Percentiles rank a stretch among this genome's conserved stretches.
phyloP scores from a whole-genome alignment of 2,797 vertebrate genomes.

The Sebastes itinus region DNA sequence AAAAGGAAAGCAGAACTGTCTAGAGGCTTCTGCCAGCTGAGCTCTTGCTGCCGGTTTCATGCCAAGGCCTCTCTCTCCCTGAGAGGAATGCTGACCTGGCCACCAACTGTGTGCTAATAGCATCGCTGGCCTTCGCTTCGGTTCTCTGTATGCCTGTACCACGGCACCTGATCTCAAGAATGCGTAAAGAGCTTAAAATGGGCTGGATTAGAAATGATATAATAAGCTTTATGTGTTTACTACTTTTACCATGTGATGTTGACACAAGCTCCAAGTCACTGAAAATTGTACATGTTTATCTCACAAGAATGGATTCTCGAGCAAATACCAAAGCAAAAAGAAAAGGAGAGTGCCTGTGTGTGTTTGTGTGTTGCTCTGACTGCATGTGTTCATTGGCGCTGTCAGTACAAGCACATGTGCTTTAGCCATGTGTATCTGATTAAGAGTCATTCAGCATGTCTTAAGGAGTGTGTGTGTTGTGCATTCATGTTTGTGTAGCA shows the following conservation, averaged over 20 bases:
- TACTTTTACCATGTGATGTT: conserved; percentile 39
- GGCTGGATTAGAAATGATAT: conserved; percentile 64
- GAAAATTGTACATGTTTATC: neutral
- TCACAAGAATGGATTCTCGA: neutral
- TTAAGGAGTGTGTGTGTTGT: conserved; percentile 1
- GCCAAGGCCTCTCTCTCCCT: conserved; percentile 26
- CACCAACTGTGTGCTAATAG: conserved; percentile 47
- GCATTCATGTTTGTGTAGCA: neutral
- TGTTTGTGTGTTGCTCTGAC: neutral
- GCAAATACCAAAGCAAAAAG: neutral
- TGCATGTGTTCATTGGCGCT: conserved; percentile 3
- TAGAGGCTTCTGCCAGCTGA: conserved; percentile 21
- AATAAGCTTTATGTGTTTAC: conserved; percentile 51
- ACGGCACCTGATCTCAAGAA: conserved; percentile 58
- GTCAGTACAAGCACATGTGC: conserved; percentile 9
- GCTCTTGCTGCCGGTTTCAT: conserved; percentile 23
- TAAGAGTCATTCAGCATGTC: conserved; percentile 33
- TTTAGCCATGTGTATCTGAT: conserved; percentile 37
- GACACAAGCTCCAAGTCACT: neutral
- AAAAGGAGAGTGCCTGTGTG: neutral
- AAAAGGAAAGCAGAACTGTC: conserved; percentile 21
- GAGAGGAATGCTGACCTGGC: conserved; percentile 41
- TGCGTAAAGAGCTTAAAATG: conserved; percentile 66
- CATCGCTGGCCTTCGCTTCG: conserved; percentile 30
- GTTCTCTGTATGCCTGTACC: conserved; percentile 42